phyloP scores from a whole-genome alignment of 2,113 vertebrate species.

The Cololabis saira region DNA sequence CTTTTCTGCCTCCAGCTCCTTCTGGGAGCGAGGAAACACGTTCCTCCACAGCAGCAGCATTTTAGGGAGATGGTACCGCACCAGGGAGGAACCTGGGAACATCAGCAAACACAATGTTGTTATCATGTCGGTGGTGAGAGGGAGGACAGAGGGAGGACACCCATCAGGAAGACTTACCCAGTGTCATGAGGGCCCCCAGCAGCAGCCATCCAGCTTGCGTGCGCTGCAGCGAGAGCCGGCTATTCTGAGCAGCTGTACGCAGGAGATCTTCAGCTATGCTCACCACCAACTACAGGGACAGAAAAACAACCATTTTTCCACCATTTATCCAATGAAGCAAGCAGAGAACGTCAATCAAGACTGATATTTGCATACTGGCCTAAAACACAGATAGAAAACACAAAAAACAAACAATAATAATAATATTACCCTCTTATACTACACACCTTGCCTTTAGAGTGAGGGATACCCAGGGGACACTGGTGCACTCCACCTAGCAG shows the following conservation, averaged over 20 bases:
- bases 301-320: not conserved
- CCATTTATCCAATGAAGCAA: not conserved
- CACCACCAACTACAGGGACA: constrained; percentile 90
- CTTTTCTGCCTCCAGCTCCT: constrained; percentile 97
- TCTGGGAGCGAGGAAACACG: constrained; percentile 96
- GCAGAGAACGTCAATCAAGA: not conserved
- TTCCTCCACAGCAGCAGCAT: constrained; percentile 98
- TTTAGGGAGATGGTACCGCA: constrained; percentile 97
- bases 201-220: constrained; percentile 98
- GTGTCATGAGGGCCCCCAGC: constrained; percentile 97
- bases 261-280: constrained; percentile 97
- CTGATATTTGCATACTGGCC: not conserved
- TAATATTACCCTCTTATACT: too few species aligned
- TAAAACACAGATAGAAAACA: too few species aligned
- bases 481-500: constrained; percentile 96
- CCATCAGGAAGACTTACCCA: constrained; percentile 80
- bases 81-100: constrained; percentile 89
- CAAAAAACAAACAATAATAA: not conserved
- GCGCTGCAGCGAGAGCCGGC: constrained; percentile 94
- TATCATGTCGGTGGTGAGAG: not conserved
- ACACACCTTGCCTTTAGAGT: constrained; percentile 96
- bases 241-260: constrained; percentile 95
- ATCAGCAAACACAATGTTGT: not conserved
- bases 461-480: constrained; percentile 95
- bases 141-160: not conserved